Base-by-base conservation (phyloP, 1,140 invertebrate genomes). In the Diplogasteroides magnus region DNA sequence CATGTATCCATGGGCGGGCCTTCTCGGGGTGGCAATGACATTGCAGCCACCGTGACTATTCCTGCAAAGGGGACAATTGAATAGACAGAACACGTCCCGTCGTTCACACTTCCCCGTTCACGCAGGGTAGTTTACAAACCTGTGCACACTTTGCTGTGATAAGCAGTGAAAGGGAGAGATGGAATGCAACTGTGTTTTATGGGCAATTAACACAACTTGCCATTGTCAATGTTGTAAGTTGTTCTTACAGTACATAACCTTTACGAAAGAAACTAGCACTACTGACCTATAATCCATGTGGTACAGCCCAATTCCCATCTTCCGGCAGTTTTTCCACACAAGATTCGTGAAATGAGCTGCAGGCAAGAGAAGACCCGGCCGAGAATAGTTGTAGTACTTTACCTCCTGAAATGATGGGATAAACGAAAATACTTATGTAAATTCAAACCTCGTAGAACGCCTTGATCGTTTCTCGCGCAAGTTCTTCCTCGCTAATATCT, bases 291-390 rank as follows among this genome's bases (percentile, higher is more conserved):
- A 65, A n/a, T 14, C 48, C 27, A 25, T 65, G 23, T n/a, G 31
- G 37, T 48, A 56, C 15, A 65, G 13, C 14, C 64, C 64, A 11
- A 65, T 56, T 55, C 64, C 64, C 13, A 65, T 65, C 32, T 65
- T 37, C 13, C 11, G 25, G 37, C 31, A 31, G 31, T 31, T 48
- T n/a, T 55, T 32, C 64, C 64, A 65, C 2, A 65, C 37, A 28
- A 65, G 31, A 23, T 65, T 37, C 14, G 64, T 65, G 37, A 65
- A 65, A 31, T 65, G 64, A 25, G 64, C 64, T 15, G 64, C 64
- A 14, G 64, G 64, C n/a, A 37, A 37, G 26, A 6, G 6, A 23
- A 37, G 48, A 2, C 64, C 64, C n/a, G 64, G 64, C 11, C 3
- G 13, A 2, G 29, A 3, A 28, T 65, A 65, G 37, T 65, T 65